phyloP scores from a whole-genome alignment of 2,113 vertebrate species.

The Deroptyus accipitrinus region DNA sequence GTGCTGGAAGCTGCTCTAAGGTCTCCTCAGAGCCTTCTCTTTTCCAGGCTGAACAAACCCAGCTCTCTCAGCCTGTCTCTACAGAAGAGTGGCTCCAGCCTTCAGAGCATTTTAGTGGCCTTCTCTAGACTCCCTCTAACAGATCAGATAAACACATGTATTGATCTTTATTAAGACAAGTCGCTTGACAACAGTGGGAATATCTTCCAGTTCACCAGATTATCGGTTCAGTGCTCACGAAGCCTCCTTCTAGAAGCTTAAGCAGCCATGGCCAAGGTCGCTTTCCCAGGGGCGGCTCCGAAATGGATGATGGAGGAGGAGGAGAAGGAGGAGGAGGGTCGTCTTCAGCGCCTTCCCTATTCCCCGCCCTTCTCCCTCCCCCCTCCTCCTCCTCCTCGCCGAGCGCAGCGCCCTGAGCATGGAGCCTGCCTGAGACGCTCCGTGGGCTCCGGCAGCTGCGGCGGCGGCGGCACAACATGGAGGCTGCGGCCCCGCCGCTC shows the following conservation, averaged over 20 bases:
- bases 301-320: background rate
- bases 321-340: background rate
- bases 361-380: background rate
- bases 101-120: background rate
- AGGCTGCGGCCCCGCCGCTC: constrained; percentile 43
- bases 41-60: background rate
- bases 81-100: background rate
- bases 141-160: background rate
- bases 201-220: background rate
- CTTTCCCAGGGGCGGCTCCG: background rate
- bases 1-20: background rate
- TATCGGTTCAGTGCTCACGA: accelerated
- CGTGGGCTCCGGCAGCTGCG: constrained; percentile 53
- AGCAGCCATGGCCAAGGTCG: no score
- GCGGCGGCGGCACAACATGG: constrained; percentile 66
- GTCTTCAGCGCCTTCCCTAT: constrained; percentile 20
- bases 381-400: background rate
- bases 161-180: background rate
- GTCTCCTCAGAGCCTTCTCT: background rate
- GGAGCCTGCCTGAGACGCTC: constrained; percentile 63
- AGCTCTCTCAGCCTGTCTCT: background rate
- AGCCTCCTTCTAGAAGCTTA: background rate
- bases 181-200: background rate
- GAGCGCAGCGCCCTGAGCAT: constrained; percentile 55
- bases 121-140: background rate